Percentiles rank a stretch among this genome's conserved stretches.
Evolutionary conservation across 2,888 invertebrate genomes (phyloP).

Genomic region (Torymus aiolomorphi): DNA sequence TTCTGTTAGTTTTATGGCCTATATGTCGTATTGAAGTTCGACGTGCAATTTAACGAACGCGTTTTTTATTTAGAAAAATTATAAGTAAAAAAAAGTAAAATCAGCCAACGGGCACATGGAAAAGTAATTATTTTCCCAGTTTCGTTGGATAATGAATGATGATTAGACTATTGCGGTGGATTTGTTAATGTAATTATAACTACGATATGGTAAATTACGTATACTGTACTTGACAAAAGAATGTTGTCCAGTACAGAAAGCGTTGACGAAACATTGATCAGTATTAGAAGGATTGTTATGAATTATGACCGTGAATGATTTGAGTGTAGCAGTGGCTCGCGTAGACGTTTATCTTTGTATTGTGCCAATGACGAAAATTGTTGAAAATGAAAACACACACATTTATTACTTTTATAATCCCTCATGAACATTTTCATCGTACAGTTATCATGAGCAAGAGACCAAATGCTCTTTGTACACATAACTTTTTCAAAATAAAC

Average conservation of each 20-base stretch:
- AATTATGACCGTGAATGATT: slow-evolving; percentile 51
- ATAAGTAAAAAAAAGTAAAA: slow-evolving; percentile 27
- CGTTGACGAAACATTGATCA: slow-evolving; percentile 53
- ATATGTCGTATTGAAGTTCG: slow-evolving; percentile 41
- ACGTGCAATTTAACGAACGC: slow-evolving; percentile 46
- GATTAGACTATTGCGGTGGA: slow-evolving; percentile 52
- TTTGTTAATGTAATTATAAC: slow-evolving; percentile 56
- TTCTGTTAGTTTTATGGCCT: slow-evolving; percentile 47
- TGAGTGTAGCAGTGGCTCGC: slow-evolving; percentile 50
- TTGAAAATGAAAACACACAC: slow-evolving; percentile 47
- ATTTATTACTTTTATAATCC: slow-evolving; percentile 54
- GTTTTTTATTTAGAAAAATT: slow-evolving; percentile 38
- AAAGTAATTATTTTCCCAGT: slow-evolving; percentile 49
- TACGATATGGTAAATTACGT: slow-evolving; percentile 52
- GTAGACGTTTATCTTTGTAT: slow-evolving; percentile 55
- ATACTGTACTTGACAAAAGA: slow-evolving; percentile 54
- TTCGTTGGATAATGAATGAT: slow-evolving; percentile 51
- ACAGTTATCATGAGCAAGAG: slow-evolving; percentile 19
- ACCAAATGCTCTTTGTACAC: slow-evolving; percentile 40
- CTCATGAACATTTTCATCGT: slow-evolving; percentile 49
- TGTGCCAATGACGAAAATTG: slow-evolving; percentile 56
- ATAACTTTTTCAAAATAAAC: slow-evolving; percentile 39
- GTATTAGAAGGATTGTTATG: slow-evolving; percentile 57
- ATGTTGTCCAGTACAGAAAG: slow-evolving; percentile 55
- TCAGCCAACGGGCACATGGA: slow-evolving; percentile 35